These are phyloP conservation scores for Adelosebastes latens DNA, from an alignment of 2,797 vertebrate species.

Conservation along the genomic window DNA sequence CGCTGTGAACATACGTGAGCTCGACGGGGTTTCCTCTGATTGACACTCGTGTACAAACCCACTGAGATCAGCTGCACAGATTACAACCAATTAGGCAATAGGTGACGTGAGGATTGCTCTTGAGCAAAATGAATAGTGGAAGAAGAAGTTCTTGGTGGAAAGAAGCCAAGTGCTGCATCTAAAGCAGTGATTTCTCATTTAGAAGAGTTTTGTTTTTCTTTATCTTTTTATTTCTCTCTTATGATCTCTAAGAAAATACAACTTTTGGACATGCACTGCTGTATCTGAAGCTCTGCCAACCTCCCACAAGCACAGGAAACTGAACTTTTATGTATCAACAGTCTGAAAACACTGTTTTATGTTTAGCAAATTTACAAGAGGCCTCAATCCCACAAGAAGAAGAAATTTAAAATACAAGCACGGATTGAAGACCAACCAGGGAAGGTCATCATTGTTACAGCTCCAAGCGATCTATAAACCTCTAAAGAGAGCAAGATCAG, in stretches of 20 bases:
- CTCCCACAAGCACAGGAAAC: background rate
- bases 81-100: background rate
- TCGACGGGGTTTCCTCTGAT: background rate
- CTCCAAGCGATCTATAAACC: background rate
- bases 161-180: background rate
- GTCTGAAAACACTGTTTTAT: background rate
- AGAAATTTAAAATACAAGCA: background rate
- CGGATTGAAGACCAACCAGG: background rate
- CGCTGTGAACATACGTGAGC: slow-evolving; percentile 16
- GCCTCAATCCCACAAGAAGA: background rate
- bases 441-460: background rate
- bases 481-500: background rate
- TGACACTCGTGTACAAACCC: background rate
- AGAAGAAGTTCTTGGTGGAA: background rate
- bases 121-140: background rate
- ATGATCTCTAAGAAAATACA: background rate
- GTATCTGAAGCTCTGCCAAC: background rate
- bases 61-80: background rate
- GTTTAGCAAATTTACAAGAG: background rate
- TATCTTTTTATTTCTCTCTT: background rate
- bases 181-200: background rate
- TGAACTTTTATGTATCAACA: background rate
- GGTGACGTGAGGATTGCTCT: background rate
- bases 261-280: background rate
- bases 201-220: background rate